Evolutionary conservation across 1,140 invertebrate species (phyloP), one percentile per base, ranked within the genome.

Genomic region (Listronotus oregonensis): DNA sequence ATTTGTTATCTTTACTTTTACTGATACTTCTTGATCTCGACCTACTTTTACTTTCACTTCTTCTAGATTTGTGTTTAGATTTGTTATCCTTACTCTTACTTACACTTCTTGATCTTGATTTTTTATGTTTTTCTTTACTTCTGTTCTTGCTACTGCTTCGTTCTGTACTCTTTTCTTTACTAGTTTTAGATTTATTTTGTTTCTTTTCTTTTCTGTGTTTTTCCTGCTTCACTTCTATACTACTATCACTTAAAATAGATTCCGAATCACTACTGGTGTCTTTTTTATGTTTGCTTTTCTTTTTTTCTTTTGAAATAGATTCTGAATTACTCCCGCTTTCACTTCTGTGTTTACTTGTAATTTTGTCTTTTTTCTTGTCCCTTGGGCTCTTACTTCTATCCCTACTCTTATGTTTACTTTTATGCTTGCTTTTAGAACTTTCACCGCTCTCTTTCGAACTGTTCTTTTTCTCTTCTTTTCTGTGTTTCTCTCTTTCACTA

Each of bases 381-480:
- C 73, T 73, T 51, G 62, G 68, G 59, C 51, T 64, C 74, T 59
- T 66, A 66, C 56, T 66, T 74, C 64, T 56, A 1, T 67, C 51
- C 15, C 31, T 47, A 14, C 39, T 64, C 32, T 55, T 63, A 49
- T 61, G 44, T 11, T 14, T 64, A 43, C 57, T 62, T 52, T 40
- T 46, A 31, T 68, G 62, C 58, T 52, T 56, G 5, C 63, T 34
- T 9, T 42, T 59, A 14, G 56, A 44, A 1, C 18, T 62, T 3
- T 17, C 27, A 12, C 46, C 59, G 7, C 9, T 14, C 6, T 57
- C 42, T 17, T 57, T 64, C 47, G 21, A 62, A 6, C 55, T 39
- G 43, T 65, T 67, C 50, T 76, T 75, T 49, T 12, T 69, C 32
- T 63, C 54, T 44, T 70, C 73, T 67, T 63, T 70, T 42, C 63